These are phyloP conservation scores for Lathronympha strigana DNA, from an alignment of 2,888 invertebrate species.

Conservation along the genomic window DNA sequence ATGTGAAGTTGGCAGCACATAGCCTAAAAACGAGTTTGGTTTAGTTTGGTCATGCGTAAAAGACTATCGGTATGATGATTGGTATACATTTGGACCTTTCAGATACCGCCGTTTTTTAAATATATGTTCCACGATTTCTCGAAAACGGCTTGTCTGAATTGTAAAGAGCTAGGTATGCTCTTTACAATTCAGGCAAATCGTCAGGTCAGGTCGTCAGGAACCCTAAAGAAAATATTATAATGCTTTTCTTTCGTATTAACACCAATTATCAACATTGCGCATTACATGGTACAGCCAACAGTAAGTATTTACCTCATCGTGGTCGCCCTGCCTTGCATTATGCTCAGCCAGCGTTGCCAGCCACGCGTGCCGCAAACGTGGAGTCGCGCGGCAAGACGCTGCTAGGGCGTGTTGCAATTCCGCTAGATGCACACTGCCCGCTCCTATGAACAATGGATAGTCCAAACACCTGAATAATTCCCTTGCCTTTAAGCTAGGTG, in stretches of 20 bases:
- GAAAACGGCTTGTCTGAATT: no score
- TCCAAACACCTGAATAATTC: no score
- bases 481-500: no score
- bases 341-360: conserved; percentile 96
- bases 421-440: conserved; percentile 95
- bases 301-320: conserved; percentile 88
- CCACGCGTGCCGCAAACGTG: conserved; percentile 97
- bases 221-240: no score
- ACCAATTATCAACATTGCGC: neutral
- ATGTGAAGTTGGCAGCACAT: conserved; percentile 98
- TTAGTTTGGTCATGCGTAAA: neutral
- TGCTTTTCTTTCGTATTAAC: no score
- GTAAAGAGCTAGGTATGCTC: no score
- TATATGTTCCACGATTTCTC: no score
- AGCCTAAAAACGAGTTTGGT: conserved; percentile 80
- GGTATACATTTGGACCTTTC: no score
- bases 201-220: no score
- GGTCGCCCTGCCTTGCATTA: conserved; percentile 92
- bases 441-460: conserved; percentile 84
- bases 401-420: conserved; percentile 96
- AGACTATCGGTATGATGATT: neutral
- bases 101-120: no score
- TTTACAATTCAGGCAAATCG: no score
- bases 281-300: neutral
- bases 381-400: conserved; percentile 96